phyloP scores from a whole-genome alignment of 2,797 vertebrate species.

The Chiloscyllium punctatum region DNA sequence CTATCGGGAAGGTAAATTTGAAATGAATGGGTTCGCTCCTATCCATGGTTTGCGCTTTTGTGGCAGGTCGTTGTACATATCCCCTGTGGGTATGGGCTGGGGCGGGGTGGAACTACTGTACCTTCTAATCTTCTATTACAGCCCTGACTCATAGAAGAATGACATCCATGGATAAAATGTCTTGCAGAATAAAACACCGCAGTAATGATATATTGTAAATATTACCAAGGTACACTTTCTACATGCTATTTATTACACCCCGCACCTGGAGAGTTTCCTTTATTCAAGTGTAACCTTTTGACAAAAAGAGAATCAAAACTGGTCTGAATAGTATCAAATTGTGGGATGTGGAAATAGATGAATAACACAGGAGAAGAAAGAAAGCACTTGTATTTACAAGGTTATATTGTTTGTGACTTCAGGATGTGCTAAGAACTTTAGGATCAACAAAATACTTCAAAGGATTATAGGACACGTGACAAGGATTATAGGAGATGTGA shows the following conservation, averaged over 20 bases:
- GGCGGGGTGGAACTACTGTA: no score
- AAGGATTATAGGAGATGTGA: no score
- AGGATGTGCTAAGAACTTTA: neutral
- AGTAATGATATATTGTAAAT: neutral
- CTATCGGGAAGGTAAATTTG: no score
- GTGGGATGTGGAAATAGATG: neutral
- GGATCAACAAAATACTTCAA: neutral
- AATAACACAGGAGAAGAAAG: neutral
- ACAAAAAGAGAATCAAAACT: neutral
- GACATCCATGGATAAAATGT: neutral
- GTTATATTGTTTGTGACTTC: neutral
- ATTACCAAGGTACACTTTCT: neutral
- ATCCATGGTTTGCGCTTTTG: no score
- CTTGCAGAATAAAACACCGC: neutral
- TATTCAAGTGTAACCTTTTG: neutral
- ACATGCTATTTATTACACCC: neutral
- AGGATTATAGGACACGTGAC: neutral
- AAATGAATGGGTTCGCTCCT: no score
- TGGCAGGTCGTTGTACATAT: no score
- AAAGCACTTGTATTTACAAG: neutral
- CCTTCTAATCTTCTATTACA: no score
- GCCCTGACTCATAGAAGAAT: neutral
- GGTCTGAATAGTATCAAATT: neutral
- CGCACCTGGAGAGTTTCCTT: neutral
- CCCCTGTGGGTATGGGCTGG: no score